Percentiles rank a stretch among this genome's conserved stretches.
Evolutionary conservation across 1,140 invertebrate species (phyloP).

Genomic region (Scaptomyza pallida): DNA sequence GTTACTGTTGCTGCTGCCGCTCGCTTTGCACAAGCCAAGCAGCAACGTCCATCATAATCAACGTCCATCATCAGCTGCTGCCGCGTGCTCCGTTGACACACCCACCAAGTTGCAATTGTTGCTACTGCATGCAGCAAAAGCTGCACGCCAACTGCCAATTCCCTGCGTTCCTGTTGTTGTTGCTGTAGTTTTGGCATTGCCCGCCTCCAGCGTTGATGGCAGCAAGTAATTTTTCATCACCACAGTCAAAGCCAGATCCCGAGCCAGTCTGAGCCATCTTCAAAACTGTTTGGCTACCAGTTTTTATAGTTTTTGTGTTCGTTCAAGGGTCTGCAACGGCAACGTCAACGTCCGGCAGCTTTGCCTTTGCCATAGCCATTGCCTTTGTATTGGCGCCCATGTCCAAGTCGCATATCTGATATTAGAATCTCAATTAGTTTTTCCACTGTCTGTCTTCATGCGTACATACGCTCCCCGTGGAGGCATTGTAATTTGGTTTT

Average conservation of each 20-base stretch:
- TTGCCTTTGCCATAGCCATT: too few species aligned
- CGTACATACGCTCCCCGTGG: slow-evolving; percentile 49
- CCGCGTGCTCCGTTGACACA: slow-evolving; percentile 68
- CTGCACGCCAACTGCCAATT: slow-evolving; percentile 61
- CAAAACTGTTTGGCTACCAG: slow-evolving; percentile 61
- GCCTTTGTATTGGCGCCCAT: slow-evolving; percentile 61
- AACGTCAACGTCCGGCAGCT: slow-evolving; percentile 5
- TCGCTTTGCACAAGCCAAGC: slow-evolving; percentile 44
- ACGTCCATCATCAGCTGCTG: slow-evolving; percentile 80
- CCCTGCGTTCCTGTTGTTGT: slow-evolving; percentile 7
- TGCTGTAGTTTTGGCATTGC: slow-evolving; percentile 46
- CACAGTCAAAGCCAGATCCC: slow-evolving; percentile 10
- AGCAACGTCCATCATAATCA: slow-evolving; percentile 79
- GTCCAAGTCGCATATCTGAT: slow-evolving; percentile 67
- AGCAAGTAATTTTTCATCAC: slow-evolving; percentile 80
- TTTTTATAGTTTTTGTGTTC: slow-evolving; percentile 12
- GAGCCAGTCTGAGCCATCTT: slow-evolving; percentile 39
- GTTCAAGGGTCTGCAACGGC: slow-evolving; percentile 18
- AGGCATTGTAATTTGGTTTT: slow-evolving; percentile 57
- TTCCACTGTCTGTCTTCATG: slow-evolving; percentile 66
- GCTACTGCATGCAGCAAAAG: slow-evolving; percentile 46
- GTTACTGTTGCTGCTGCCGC: slow-evolving; percentile 39
- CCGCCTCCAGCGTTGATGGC: slow-evolving; percentile 68
- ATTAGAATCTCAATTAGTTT: slow-evolving; percentile 82
- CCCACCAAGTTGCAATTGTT: slow-evolving; percentile 38